A percentile compares a stretch with the other conserved stretches of the same genome.
phyloP scores from a whole-genome alignment of 35 echinoderm and acorn worm genomes.

The Patiria miniata region DNA sequence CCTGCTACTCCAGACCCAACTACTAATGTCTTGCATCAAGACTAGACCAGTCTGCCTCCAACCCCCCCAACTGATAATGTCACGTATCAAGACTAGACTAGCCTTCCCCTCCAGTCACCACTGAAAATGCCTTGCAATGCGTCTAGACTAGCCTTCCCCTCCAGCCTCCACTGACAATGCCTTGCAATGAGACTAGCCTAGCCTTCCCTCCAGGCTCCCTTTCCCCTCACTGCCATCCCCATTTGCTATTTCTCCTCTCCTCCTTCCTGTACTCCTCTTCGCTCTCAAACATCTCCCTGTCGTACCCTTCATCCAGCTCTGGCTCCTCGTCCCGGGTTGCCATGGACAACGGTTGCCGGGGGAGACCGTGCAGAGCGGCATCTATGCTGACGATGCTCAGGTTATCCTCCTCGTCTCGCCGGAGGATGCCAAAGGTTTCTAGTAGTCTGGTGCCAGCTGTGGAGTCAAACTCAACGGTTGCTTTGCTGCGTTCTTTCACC shows the following conservation, averaged over 20 bases:
- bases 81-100: no score
- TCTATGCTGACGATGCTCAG: slow-evolving; percentile 68
- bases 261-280: slow-evolving; percentile 79
- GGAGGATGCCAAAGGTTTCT: slow-evolving; percentile 67
- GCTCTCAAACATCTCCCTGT: slow-evolving; percentile 70
- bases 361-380: slow-evolving; percentile 68
- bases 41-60: background rate
- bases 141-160: no score
- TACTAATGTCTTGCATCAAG: no score
- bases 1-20: no score
- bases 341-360: slow-evolving; percentile 67
- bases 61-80: background rate
- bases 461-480: slow-evolving; percentile 70
- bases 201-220: no score
- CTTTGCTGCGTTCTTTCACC: slow-evolving; percentile 71
- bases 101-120: no score
- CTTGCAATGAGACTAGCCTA: no score
- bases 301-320: slow-evolving; percentile 88
- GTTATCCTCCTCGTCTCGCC: slow-evolving; percentile 58
- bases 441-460: slow-evolving; percentile 66
- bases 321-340: slow-evolving; percentile 63
- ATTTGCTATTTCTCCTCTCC: slow-evolving; percentile 65
- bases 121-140: no score
- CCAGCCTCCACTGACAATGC: no score
- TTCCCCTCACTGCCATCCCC: slow-evolving; percentile 72